A percentile compares a stretch with the other conserved stretches of the same genome.
Evolutionary conservation across 37 sponge, comb jelly and placozoan genomes (phyloP).

Genomic region (Chondrilla cf. caribensis): DNA sequence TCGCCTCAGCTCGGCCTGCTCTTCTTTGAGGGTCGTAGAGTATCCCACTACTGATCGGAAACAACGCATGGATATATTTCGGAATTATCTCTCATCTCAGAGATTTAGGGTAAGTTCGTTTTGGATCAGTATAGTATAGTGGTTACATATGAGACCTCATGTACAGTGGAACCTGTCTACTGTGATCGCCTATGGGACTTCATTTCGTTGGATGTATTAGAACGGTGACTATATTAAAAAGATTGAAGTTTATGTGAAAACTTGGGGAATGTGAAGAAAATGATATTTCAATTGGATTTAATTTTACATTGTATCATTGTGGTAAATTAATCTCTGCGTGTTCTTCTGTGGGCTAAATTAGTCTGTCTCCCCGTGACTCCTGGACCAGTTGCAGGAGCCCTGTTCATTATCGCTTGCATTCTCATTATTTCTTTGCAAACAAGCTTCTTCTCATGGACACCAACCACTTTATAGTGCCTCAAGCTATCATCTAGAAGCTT

Average conservation of each 20-base stretch:
- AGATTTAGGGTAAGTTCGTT: neutral
- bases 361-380: slow-evolving; percentile 10
- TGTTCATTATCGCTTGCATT: neutral
- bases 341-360: neutral
- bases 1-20: neutral
- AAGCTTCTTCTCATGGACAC: neutral
- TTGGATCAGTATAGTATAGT: no score
- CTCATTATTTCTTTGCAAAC: neutral
- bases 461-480: neutral
- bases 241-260: no score
- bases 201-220: no score
- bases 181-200: no score
- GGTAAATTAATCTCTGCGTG: neutral
- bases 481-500: neutral
- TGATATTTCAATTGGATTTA: no score
- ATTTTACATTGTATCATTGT: no score
- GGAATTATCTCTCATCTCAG: neutral
- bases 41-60: neutral
- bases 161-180: no score
- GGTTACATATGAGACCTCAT: no score
- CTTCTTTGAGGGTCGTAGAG: neutral
- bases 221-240: no score
- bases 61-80: neutral
- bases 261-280: no score
- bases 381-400: neutral